Conservation (phyloP, 2,888 invertebrate species). For the Euplexia lucipara region DNA sequence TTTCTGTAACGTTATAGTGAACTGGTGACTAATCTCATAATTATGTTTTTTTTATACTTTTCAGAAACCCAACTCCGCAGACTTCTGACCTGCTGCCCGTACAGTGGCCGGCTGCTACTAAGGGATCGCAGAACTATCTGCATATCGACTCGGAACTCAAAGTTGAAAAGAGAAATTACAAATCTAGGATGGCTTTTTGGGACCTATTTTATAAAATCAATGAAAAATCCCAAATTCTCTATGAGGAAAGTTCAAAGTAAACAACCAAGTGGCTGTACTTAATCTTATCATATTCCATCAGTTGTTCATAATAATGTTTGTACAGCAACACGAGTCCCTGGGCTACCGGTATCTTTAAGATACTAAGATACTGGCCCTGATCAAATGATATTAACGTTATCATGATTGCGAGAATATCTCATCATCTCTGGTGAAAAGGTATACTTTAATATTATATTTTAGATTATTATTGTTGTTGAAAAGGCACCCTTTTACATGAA, state of each 20-base stretch:
- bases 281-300: not conserved
- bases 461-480: no score
- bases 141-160: constrained; percentile 65
- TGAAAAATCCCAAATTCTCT: constrained; percentile 30
- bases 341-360: no score
- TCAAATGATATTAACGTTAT: no score
- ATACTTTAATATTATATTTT: no score
- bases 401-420: no score
- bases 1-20: no score
- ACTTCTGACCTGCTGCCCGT: constrained; percentile 68
- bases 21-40: not conserved
- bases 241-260: not conserved
- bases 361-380: no score
- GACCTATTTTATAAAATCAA: constrained; percentile 70
- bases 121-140: constrained; percentile 59
- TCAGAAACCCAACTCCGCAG: constrained; percentile 72
- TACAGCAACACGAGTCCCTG: no score
- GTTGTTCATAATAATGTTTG: no score
- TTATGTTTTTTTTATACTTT: constrained; percentile 43
- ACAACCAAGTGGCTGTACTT: not conserved
- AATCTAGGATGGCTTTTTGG: constrained; percentile 72
- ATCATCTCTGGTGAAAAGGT: no score
- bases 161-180: constrained; percentile 64
- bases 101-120: constrained; percentile 64
- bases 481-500: no score